phyloP scores from a whole-genome alignment of 1,140 invertebrate genomes.

The Oedothorax gibbosus region DNA sequence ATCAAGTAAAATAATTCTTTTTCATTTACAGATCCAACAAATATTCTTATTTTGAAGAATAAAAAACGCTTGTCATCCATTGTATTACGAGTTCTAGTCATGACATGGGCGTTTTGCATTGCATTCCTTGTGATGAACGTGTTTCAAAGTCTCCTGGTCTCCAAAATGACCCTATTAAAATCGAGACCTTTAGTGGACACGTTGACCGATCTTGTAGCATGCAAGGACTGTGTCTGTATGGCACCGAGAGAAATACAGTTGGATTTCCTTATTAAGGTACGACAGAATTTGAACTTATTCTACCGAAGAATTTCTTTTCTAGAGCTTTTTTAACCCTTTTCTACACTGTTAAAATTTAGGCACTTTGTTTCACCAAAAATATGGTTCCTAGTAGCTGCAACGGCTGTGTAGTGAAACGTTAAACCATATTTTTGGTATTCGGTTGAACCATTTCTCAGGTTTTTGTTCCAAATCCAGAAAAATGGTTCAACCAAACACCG shows the following conservation, averaged over 20 bases:
- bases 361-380: no score
- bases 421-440: no score
- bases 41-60: not conserved
- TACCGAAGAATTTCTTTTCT: not conserved
- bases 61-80: not conserved
- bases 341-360: no score
- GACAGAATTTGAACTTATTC: not conserved
- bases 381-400: no score
- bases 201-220: not conserved
- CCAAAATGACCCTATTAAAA: slow-evolving; percentile 31
- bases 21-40: slow-evolving; percentile 6
- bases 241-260: slow-evolving; percentile 39
- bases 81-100: not conserved
- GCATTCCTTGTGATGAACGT: slow-evolving; percentile 29
- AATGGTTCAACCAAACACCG: no score
- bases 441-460: no score
- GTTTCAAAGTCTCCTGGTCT: slow-evolving; percentile 41
- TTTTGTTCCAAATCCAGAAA: no score
- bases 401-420: no score
- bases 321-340: not conserved
- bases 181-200: slow-evolving; percentile 7
- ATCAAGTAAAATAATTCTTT: not conserved
- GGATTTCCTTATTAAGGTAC: slow-evolving; percentile 9
- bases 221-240: not conserved
- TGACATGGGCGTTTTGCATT: slow-evolving; percentile 20